phyloP scores from a whole-genome alignment of 2,113 vertebrate species.

The Delphinapterus leucas region DNA sequence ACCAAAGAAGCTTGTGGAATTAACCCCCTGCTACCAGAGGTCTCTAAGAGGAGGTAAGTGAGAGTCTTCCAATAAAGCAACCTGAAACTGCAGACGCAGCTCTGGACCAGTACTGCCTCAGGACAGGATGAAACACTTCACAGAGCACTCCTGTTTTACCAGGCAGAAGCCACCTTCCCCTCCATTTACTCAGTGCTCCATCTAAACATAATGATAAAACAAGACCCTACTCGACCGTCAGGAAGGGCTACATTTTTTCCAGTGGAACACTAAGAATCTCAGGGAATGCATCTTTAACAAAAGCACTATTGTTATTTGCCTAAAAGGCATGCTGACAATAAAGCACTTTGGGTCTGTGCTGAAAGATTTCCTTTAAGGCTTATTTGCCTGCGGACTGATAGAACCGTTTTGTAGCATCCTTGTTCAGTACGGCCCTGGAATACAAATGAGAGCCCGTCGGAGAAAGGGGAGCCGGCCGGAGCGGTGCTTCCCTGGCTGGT shows the following conservation, averaged over 20 bases:
- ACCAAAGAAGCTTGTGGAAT: not conserved
- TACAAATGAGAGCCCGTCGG: constrained; percentile 66
- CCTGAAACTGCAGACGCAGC: not conserved
- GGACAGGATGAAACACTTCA: not conserved
- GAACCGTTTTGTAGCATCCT: constrained; percentile 70
- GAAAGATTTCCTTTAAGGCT: constrained; percentile 74
- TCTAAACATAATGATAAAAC: not conserved
- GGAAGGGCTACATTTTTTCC: not conserved
- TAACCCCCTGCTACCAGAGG: not conserved
- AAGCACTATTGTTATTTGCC: constrained; percentile 29
- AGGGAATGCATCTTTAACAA: not conserved
- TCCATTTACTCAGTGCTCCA: not conserved
- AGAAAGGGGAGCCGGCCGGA: constrained; percentile 36
- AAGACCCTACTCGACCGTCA: not conserved
- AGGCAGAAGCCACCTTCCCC: not conserved
- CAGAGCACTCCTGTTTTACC: not conserved
- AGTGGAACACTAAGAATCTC: not conserved
- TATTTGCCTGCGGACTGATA: constrained; percentile 77
- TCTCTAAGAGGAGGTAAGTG: not conserved
- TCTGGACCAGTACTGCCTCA: not conserved
- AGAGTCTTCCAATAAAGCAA: not conserved
- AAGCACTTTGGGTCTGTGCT: not conserved
- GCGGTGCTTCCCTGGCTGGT: not conserved
- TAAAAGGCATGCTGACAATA: constrained; percentile 33
- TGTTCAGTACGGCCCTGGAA: constrained; percentile 66